Evolutionary conservation across 2,888 invertebrate genomes (phyloP), one percentile per base, ranked within the genome.

Genomic region (Phaonia tiefii): DNA sequence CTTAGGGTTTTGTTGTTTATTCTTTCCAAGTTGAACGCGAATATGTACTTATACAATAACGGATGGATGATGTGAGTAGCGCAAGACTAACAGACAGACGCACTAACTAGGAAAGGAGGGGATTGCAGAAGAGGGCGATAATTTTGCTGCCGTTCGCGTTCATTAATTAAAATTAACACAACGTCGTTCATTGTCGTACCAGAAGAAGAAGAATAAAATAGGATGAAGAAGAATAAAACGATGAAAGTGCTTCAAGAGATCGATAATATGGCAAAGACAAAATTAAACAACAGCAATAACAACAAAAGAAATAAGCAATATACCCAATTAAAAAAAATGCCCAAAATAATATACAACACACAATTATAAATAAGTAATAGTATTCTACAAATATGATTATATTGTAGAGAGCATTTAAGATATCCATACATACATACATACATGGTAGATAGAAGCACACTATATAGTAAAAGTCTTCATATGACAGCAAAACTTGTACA

Each of bases 111-210:
- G 31, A 31, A n/a, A 5, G 31, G 31, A n/a, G 31, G 31, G 31
- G 31, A n/a, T n/a, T n/a, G 31, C 31, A 5, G 8, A 31, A 31
- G 31, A 31, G 31, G 31, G 31, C 31, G 31, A 31, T 31, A 31
- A 31, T 31, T 31, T 31, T 31, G 31, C 31, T 31, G 54, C 25
- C 49, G 65, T 80, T 80, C 74, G 73, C 42, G 65, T 80, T 80
- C 76, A 76, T 80, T 80, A 80, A 80, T 80, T 80, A 80, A 80
- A 80, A 80, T 80, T 74, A 80, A 80, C 74, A 77, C 80, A 71
- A 71, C 76, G 74, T 71, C 54, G 72, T 15, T 44, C 13, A n/a
- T n/a, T 13, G 44, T 2, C 44, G 44, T 31, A 58, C n/a, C 31
- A 15, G 58, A 44, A 44, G 44, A 2, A 44, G 44, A 74, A n/a